Percentiles rank a stretch among this genome's conserved stretches.
These are phyloP conservation scores for Vanessa atalanta DNA, from an alignment of 1,140 invertebrate species.

Conservation along the genomic window DNA sequence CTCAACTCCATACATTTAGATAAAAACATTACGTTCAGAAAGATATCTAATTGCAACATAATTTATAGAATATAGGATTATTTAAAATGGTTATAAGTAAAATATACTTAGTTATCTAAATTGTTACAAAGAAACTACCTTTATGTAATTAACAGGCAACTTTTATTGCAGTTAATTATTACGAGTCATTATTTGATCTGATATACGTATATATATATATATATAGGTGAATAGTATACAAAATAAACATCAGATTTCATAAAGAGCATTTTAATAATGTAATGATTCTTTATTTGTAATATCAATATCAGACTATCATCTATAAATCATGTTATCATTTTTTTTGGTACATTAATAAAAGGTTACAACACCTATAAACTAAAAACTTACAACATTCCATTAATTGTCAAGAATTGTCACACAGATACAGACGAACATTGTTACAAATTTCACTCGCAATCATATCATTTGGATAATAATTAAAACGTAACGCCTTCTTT, in stretches of 20 bases:
- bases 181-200: too few species aligned
- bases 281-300: not conserved
- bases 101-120: too few species aligned
- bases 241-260: too few species aligned
- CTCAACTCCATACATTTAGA: not conserved
- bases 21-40: constrained; percentile 14
- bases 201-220: too few species aligned
- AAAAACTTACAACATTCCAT: not conserved
- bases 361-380: not conserved
- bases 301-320: not conserved
- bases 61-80: not conserved
- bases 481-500: constrained; percentile 13
- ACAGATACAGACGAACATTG: not conserved
- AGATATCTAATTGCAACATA: not conserved
- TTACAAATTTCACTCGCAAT: constrained; percentile 3
- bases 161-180: too few species aligned
- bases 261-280: not conserved
- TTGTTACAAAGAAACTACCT: too few species aligned
- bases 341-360: not conserved
- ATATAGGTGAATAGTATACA: too few species aligned
- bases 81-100: too few species aligned
- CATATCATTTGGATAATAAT: constrained; percentile 14
- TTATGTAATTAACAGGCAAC: too few species aligned
- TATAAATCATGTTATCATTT: too few species aligned
- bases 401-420: constrained; percentile 4